Evolutionary conservation across 1,140 invertebrate species (phyloP).

Genomic region (Oedothorax gibbosus): DNA sequence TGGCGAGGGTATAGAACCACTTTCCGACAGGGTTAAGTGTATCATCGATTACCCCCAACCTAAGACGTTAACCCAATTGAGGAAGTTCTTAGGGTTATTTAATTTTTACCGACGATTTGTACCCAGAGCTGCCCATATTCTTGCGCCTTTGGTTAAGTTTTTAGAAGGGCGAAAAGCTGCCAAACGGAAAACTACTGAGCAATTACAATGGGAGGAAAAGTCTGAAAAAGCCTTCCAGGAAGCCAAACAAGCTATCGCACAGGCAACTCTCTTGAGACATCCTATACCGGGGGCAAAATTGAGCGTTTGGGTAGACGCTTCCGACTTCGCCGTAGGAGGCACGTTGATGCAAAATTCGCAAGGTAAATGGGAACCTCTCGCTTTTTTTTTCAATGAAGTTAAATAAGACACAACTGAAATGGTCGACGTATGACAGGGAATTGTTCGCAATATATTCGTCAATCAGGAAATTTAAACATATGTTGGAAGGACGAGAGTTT

Average conservation of each 20-base stretch:
- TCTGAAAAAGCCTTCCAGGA: constrained; percentile 36
- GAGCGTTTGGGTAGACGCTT: not conserved
- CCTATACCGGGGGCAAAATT: not conserved
- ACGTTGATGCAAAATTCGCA: constrained; percentile 22
- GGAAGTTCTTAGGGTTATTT: constrained; percentile 67
- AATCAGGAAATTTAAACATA: no score
- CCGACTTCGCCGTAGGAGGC: no score
- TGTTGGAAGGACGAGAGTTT: no score
- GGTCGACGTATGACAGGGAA: no score
- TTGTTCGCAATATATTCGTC: no score
- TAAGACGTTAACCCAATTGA: constrained; percentile 65
- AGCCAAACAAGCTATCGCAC: not conserved
- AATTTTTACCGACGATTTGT: constrained; percentile 67
- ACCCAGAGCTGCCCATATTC: no score
- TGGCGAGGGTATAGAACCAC: constrained; percentile 30
- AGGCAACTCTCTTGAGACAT: not conserved
- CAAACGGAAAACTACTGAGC: no score
- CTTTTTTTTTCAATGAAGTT: constrained; percentile 17
- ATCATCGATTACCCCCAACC: constrained; percentile 63
- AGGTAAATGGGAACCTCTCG: not conserved
- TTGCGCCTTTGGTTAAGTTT: no score
- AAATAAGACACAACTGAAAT: constrained; percentile 50
- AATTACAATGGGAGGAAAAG: no score
- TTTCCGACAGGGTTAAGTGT: constrained; percentile 23
- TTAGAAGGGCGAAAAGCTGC: no score